These are phyloP conservation scores for Dicyrtoma fusca DNA, from an alignment of 2,888 invertebrate genomes.

Conservation along the genomic window DNA sequence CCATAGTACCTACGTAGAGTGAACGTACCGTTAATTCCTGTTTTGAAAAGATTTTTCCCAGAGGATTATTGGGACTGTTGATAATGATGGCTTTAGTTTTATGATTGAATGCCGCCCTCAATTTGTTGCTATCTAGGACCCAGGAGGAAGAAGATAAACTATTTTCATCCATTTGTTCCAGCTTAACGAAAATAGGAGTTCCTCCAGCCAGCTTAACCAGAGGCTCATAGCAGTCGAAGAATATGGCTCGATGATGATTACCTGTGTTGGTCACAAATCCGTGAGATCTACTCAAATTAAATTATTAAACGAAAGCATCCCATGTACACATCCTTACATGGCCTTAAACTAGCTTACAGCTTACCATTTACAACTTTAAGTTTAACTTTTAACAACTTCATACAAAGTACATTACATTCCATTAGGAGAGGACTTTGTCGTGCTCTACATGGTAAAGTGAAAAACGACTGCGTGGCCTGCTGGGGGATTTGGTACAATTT, in stretches of 20 bases:
- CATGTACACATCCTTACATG: too few species aligned
- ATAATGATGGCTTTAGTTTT: slow-evolving; percentile 91
- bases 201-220: slow-evolving; percentile 91
- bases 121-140: slow-evolving; percentile 80
- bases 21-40: slow-evolving; percentile 63
- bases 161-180: slow-evolving; percentile 65
- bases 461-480: too few species aligned
- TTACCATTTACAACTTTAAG: too few species aligned
- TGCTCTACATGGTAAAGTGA: too few species aligned
- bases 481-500: too few species aligned
- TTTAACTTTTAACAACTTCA: too few species aligned
- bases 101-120: slow-evolving; percentile 76
- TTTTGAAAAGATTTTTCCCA: slow-evolving; percentile 83
- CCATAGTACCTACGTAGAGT: too few species aligned
- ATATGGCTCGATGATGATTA: slow-evolving; percentile 55
- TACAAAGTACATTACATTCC: too few species aligned
- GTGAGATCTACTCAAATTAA: too few species aligned
- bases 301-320: too few species aligned
- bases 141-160: slow-evolving; percentile 79
- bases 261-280: slow-evolving; percentile 35
- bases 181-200: slow-evolving; percentile 80
- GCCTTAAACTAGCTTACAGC: too few species aligned
- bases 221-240: slow-evolving; percentile 53
- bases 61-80: slow-evolving; percentile 98
- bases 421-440: too few species aligned